phyloP scores from a whole-genome alignment of 2,888 invertebrate genomes.

The Hypomecis atomaria region DNA sequence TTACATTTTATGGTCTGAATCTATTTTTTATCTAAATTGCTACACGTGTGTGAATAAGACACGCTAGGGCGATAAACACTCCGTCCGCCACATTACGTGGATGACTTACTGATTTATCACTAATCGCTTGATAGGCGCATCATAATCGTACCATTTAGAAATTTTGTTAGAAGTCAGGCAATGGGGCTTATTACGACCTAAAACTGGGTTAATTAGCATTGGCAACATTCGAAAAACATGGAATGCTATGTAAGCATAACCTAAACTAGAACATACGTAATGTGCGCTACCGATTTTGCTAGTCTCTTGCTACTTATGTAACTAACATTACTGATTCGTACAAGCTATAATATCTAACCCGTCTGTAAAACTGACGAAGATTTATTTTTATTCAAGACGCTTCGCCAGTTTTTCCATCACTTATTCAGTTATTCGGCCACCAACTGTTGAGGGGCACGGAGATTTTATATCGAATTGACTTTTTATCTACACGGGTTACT shows the following conservation, averaged over 20 bases:
- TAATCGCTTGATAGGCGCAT: background rate
- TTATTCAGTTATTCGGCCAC: conserved; percentile 35
- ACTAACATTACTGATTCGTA: background rate
- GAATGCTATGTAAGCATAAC: conserved; percentile 17
- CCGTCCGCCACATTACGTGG: conserved; percentile 9
- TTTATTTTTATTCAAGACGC: conserved; percentile 26
- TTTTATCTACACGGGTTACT: conserved; percentile 23
- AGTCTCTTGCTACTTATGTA: conserved; percentile 13
- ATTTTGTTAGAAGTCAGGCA: conserved; percentile 11
- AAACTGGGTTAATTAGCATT: conserved; percentile 26
- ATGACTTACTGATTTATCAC: conserved; percentile 8
- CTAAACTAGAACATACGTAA: conserved; percentile 17
- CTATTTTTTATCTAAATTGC: conserved; percentile 9
- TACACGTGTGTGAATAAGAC: conserved; percentile 9
- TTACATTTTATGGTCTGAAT: background rate
- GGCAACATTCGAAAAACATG: conserved; percentile 17
- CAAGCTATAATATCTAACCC: background rate
- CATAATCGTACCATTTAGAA: conserved; percentile 1
- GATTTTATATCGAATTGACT: conserved; percentile 31
- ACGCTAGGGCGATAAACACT: background rate
- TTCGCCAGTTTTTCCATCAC: conserved; percentile 22
- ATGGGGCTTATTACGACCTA: conserved; percentile 7
- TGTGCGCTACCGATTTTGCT: conserved; percentile 3
- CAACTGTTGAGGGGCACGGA: conserved; percentile 26
- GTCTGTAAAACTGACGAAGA: conserved; percentile 8